These are phyloP conservation scores for Ptychadena robeensis DNA, from an alignment of 2,797 vertebrate genomes.

Conservation along the genomic window DNA sequence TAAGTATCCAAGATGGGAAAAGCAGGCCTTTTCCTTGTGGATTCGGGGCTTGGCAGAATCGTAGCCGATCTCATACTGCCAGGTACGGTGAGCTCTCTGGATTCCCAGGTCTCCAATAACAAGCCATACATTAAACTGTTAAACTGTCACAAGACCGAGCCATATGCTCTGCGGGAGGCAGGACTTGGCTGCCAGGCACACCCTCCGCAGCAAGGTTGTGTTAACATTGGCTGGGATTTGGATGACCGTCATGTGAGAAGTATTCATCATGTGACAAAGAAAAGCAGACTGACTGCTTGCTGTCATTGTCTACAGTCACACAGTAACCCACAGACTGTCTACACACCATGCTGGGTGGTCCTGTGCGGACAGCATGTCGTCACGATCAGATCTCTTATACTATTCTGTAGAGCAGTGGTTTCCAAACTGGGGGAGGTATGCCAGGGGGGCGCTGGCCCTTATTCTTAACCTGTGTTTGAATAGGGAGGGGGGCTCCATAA, in stretches of 20 bases:
- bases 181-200: conserved; percentile 62
- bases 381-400: neutral
- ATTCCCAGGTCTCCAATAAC: conserved; percentile 64
- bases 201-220: conserved; percentile 36
- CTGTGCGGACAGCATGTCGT: neutral
- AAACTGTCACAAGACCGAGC: conserved; percentile 77
- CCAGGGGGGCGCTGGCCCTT: too few species aligned
- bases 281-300: neutral
- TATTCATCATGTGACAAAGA: conserved; percentile 34
- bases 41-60: neutral
- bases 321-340: neutral
- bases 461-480: too few species aligned
- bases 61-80: conserved; percentile 20
- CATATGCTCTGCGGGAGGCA: conserved; percentile 69
- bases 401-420: too few species aligned
- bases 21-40: neutral
- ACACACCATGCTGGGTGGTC: neutral
- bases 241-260: conserved; percentile 49
- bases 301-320: neutral
- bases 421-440: too few species aligned
- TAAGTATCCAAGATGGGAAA: neutral
- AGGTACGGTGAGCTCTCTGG: conserved; percentile 8
- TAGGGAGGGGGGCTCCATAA: too few species aligned
- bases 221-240: conserved; percentile 34
- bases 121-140: conserved; percentile 71